Evolutionary conservation across 2,113 vertebrate species (phyloP).

Genomic region (Phocoena sinus): DNA sequence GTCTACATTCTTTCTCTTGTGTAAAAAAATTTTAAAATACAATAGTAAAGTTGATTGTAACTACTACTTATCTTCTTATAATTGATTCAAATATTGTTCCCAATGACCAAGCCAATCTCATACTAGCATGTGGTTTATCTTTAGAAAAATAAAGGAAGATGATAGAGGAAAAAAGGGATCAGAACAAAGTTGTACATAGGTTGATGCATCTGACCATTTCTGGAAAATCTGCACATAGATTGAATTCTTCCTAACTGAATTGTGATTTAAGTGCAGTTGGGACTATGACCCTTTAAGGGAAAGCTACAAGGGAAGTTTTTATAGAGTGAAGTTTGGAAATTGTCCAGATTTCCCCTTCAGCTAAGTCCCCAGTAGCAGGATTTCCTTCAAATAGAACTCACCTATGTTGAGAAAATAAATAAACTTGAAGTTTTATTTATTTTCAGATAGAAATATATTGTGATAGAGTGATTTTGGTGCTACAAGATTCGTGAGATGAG

Average conservation of each 20-base stretch:
- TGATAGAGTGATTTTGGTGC: background rate
- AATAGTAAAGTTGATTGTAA: background rate
- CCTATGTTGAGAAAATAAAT: background rate
- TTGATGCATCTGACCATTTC: background rate
- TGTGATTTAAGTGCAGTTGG: background rate
- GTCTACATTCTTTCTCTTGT: background rate
- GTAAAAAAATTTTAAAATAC: background rate
- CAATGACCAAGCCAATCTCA: background rate
- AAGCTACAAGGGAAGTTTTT: background rate
- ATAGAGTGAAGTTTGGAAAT: background rate
- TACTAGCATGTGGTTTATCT: background rate
- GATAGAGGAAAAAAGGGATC: background rate
- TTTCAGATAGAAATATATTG: background rate
- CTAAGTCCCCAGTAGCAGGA: background rate
- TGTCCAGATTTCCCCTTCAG: background rate
- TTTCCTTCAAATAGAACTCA: background rate
- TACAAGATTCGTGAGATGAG: background rate
- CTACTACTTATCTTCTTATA: background rate
- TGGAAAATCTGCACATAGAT: background rate
- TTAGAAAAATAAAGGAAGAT: background rate
- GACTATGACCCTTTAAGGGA: background rate
- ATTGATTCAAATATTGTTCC: background rate
- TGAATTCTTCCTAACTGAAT: background rate
- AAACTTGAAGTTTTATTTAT: background rate
- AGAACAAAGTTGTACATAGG: background rate